Evolutionary conservation across 2,113 vertebrate genomes (phyloP).

Genomic region (Grus americana): DNA sequence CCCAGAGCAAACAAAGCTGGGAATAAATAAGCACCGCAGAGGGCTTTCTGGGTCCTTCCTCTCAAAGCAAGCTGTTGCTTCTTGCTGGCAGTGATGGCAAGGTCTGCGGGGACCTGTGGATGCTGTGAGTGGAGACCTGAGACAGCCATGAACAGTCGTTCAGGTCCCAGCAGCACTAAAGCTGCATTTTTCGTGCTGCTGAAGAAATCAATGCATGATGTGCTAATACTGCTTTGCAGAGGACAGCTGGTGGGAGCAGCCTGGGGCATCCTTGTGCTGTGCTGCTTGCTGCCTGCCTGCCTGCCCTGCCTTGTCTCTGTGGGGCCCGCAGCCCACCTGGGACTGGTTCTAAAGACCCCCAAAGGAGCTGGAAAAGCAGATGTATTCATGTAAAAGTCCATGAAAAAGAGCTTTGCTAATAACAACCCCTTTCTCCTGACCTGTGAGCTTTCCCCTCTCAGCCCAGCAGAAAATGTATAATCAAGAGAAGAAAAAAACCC

Average conservation of each 20-base stretch:
- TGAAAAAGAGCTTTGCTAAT: neutral
- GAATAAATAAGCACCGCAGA: neutral
- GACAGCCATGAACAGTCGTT: neutral
- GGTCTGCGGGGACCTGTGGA: neutral
- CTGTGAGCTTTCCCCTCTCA: neutral
- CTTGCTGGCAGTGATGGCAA: neutral
- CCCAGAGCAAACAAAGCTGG: neutral
- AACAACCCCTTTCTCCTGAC: neutral
- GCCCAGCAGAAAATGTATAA: neutral
- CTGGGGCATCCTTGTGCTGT: neutral
- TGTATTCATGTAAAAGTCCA: neutral
- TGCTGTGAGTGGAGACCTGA: neutral
- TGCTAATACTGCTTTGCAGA: neutral
- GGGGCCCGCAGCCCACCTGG: neutral
- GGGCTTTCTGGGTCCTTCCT: neutral
- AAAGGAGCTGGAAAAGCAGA: neutral
- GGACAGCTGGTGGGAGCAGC: neutral
- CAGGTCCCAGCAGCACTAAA: neutral
- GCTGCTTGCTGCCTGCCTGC: neutral
- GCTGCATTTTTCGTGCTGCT: neutral
- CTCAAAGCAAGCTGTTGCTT: neutral
- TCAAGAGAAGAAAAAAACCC: neutral
- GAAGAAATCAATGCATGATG: neutral
- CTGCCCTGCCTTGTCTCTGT: neutral
- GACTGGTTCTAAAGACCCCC: neutral